Percentiles rank a stretch among this genome's conserved stretches.
These are phyloP conservation scores for Sycophila texana DNA, from an alignment of 2,888 invertebrate species.

Conservation along the genomic window DNA sequence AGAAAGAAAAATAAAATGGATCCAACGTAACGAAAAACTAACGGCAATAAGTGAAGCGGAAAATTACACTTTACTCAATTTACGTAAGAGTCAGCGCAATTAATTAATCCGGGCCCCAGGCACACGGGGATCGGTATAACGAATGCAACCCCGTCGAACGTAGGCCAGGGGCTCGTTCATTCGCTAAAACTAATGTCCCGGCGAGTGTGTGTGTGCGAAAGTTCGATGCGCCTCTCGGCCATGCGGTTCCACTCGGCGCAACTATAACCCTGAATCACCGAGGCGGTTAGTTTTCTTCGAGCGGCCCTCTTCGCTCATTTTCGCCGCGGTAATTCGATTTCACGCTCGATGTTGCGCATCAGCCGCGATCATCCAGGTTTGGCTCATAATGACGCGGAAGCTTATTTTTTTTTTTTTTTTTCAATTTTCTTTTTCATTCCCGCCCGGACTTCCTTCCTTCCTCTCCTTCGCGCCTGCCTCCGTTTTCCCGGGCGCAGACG, in stretches of 20 bases:
- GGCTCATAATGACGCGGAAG: not conserved
- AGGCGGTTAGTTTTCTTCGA: not conserved
- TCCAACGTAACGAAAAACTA: too few species aligned
- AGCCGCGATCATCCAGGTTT: constrained; percentile 32
- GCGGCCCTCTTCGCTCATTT: constrained; percentile 24
- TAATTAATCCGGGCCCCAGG: too few species aligned
- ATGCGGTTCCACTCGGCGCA: not conserved
- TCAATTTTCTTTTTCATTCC: too few species aligned
- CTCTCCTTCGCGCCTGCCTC: constrained; percentile 19
- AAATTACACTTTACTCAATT: too few species aligned
- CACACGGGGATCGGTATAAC: too few species aligned
- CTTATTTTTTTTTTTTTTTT: too few species aligned
- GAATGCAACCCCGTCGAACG: not conserved
- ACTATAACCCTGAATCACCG: constrained; percentile 38
- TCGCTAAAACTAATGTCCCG: constrained; percentile 8
- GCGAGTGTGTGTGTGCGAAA: too few species aligned
- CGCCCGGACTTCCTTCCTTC: not conserved
- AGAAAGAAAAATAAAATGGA: too few species aligned
- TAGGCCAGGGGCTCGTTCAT: not conserved
- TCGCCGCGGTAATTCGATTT: constrained; percentile 34
- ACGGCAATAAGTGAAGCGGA: too few species aligned
- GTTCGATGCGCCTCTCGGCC: not conserved
- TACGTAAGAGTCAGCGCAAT: too few species aligned
- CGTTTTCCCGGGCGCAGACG: constrained; percentile 18
- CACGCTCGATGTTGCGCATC: constrained; percentile 12